phyloP scores from a whole-genome alignment of 2,797 vertebrate genomes.

The Falco novaeseelandiae region DNA sequence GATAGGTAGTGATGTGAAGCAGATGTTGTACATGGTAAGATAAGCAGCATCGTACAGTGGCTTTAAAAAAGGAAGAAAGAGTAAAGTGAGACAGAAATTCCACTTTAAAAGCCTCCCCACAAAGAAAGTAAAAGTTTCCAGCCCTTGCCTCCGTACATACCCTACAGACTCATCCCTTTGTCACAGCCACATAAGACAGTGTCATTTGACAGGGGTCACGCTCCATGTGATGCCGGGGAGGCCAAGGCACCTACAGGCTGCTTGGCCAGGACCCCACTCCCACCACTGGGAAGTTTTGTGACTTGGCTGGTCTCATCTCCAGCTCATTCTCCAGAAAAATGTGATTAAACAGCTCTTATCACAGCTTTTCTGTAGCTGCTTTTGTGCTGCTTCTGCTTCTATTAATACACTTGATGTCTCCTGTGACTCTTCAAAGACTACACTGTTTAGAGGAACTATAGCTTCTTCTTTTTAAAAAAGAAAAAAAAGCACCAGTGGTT shows the following conservation, averaged over 20 bases:
- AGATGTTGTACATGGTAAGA: conserved; percentile 99
- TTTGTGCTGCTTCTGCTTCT: neutral
- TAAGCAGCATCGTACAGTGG: conserved; percentile 97
- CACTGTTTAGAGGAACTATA: neutral
- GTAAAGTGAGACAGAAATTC: neutral
- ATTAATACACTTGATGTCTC: neutral
- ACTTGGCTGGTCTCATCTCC: neutral
- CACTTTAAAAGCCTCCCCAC: neutral
- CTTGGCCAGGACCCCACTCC: accelerated
- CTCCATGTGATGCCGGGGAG: accelerated
- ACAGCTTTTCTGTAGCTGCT: neutral
- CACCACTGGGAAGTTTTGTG: neutral
- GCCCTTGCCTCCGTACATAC: accelerated
- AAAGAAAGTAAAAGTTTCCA: neutral
- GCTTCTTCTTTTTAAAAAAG: neutral
- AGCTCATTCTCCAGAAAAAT: neutral
- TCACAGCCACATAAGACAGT: neutral
- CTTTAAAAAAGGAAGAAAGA: conserved; percentile 72
- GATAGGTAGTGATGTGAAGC: conserved; percentile 98
- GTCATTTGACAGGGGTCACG: accelerated
- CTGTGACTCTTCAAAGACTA: neutral
- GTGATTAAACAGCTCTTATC: neutral
- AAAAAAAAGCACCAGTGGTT: neutral
- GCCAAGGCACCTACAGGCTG: neutral
- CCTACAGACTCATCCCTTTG: neutral